These are phyloP conservation scores for Tetragnatha versicolor DNA, from an alignment of 1,140 invertebrate genomes.

Conservation along the genomic window DNA sequence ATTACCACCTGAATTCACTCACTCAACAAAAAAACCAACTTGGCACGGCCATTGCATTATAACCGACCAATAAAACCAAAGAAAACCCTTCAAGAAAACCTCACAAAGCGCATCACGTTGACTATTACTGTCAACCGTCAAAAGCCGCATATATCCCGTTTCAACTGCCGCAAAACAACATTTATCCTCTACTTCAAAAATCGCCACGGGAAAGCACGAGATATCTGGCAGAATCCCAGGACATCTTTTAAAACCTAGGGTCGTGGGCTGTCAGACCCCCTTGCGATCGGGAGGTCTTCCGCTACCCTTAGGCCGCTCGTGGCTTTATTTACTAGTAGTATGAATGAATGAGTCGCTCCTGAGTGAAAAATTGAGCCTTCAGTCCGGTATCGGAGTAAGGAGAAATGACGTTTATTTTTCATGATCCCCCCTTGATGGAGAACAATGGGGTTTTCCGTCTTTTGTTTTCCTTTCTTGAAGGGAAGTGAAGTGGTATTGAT, in stretches of 20 bases:
- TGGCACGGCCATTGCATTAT: too few relatives aligned
- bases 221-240: constrained; percentile 15
- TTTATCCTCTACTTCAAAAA: too few relatives aligned
- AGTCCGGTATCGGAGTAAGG: neutral
- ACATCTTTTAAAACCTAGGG: neutral
- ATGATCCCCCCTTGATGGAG: neutral
- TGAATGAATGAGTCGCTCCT: neutral
- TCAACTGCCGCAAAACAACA: too few relatives aligned
- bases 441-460: neutral
- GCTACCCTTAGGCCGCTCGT: neutral
- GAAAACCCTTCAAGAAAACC: too few relatives aligned
- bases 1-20: too few relatives aligned
- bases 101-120: too few relatives aligned
- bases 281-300: constrained; percentile 5
- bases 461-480: neutral
- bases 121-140: too few relatives aligned
- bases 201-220: too few relatives aligned
- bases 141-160: too few relatives aligned
- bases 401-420: neutral
- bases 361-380: constrained; percentile 18
- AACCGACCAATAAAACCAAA: too few relatives aligned
- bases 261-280: neutral
- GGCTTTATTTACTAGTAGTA: constrained; percentile 1
- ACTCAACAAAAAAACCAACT: too few relatives aligned
- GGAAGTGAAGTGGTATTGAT: neutral